Evolutionary conservation across 2,113 vertebrate genomes (phyloP), one percentile per base, ranked within the genome.

Genomic region (Atractosteus spatula): DNA sequence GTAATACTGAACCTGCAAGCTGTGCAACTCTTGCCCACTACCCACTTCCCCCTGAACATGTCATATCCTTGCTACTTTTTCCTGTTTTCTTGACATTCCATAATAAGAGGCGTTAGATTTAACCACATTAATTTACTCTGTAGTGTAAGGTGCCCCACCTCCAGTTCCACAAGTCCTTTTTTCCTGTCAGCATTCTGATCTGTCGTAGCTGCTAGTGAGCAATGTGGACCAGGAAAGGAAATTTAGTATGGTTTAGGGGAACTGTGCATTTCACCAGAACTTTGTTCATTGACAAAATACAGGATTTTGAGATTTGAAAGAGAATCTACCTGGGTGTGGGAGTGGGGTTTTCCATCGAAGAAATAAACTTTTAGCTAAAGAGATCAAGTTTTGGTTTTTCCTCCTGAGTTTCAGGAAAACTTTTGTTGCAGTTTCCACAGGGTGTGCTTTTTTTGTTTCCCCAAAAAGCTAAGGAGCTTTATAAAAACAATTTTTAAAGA

Each of bases 41-140:
- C 8, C 47, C 47, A 5, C 47, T 10, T 10, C 47, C 5, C 47
- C 47, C 47, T 51, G 47, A 51, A 51, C 5, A 10, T 51, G 5
- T 7, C 47, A 51, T 51, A 51, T 51, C 47, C 47, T 7, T 51
- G 8, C 47, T 51, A 13, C 56, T 59, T 59, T 29, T 59, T 59
- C 14, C 14, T 59, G 11, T 59, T 69, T 42, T n/a, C 17, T 29
- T 43, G 16, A 57, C 17, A 69, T 57, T 54, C 29, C n/a, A 16
- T 12, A 42, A n/a, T 69, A 69, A 70, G 43, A 59, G 8, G 11
- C 41, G 55, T 70, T 42, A 43, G 3, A 70, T 54, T 57, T 55
- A 14, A 43, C 56, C 10, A 44, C 12, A 29, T 55, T 59, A 16
- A 43, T 59, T 70, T 70, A 41, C 69, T 44, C 42, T 16, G 56